phyloP scores from a whole-genome alignment of 2,797 vertebrate genomes.

The Adrianichthys oophorus region DNA sequence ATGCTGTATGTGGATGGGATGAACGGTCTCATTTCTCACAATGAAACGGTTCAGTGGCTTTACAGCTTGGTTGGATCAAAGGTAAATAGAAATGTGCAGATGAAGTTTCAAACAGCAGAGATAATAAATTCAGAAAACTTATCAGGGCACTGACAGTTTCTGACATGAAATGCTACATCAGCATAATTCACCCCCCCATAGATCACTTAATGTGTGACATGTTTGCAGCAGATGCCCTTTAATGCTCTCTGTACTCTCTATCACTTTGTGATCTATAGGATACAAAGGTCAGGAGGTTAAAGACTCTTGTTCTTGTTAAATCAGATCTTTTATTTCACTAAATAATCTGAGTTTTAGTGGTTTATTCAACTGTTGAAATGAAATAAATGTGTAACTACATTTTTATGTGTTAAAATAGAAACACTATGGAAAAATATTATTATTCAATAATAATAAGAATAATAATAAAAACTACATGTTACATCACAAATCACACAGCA shows the following conservation, averaged over 20 bases:
- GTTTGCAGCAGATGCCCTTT: slow-evolving; percentile 5
- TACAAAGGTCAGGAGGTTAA: no score
- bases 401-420: no score
- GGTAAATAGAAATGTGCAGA: slow-evolving; percentile 76
- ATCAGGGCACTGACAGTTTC: slow-evolving; percentile 21
- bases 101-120: background rate
- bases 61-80: slow-evolving; percentile 93
- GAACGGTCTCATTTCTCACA: slow-evolving; percentile 96
- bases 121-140: slow-evolving; percentile 1
- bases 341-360: no score
- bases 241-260: slow-evolving; percentile 10
- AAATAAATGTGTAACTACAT: no score
- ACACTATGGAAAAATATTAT: no score
- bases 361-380: no score
- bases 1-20: slow-evolving; percentile 98
- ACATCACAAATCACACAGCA: no score
- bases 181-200: slow-evolving; percentile 7
- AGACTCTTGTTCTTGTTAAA: no score
- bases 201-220: slow-evolving; percentile 4
- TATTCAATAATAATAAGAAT: no score
- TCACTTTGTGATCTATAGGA: background rate
- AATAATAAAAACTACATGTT: no score
- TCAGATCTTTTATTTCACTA: no score
- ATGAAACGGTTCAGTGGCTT: slow-evolving; percentile 95
- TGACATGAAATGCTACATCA: slow-evolving; percentile 10